These are phyloP conservation scores for Pelecanus crispus DNA, from an alignment of 2,113 vertebrate species.

Conservation along the genomic window DNA sequence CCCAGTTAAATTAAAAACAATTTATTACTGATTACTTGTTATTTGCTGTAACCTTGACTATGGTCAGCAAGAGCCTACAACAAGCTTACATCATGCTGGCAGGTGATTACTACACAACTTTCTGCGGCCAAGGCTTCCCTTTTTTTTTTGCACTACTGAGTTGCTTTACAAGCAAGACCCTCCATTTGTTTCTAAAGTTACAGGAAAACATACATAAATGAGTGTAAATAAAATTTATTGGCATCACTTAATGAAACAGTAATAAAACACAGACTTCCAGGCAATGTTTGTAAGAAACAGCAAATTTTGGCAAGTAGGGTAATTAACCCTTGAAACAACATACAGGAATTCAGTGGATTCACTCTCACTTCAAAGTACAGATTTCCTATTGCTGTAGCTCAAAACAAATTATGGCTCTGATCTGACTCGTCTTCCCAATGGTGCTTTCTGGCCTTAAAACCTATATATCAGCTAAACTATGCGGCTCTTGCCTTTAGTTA, in stretches of 20 bases:
- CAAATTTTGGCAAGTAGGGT: neutral
- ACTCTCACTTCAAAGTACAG: neutral
- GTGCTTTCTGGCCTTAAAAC: neutral
- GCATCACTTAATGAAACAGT: neutral
- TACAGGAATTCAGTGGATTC: neutral
- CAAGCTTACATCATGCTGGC: neutral
- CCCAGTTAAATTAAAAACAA: neutral
- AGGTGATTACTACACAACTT: neutral
- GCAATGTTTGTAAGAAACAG: neutral
- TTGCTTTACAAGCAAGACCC: neutral
- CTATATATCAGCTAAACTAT: neutral
- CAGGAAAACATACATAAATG: neutral
- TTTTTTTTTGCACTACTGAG: neutral
- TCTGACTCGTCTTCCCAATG: neutral
- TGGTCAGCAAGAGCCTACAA: neutral
- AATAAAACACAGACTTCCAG: neutral
- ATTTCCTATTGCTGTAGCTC: neutral
- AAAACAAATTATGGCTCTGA: neutral
- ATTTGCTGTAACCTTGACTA: neutral
- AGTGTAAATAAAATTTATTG: neutral
- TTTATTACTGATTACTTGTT: neutral
- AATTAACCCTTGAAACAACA: neutral
- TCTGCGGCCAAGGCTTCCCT: neutral
- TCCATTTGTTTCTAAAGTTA: neutral
- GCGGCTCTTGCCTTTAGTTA: neutral